Percentiles rank a stretch among this genome's conserved stretches.
Conservation (phyloP, 2,888 invertebrate genomes). For the Tridacna crocea region DNA sequence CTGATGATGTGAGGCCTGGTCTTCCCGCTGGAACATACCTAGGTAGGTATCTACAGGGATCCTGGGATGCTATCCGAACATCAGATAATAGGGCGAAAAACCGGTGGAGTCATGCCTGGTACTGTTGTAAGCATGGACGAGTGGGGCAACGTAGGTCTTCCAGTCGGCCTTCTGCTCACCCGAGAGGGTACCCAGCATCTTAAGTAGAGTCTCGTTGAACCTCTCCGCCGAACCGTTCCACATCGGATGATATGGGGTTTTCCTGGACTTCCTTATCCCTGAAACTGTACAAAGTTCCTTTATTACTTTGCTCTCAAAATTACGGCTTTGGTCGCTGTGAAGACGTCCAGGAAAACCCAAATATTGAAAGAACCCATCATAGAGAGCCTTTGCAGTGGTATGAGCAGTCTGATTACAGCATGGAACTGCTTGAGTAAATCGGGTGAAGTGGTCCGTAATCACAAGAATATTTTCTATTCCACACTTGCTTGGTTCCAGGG, state of each 20-base stretch:
- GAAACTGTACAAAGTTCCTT: not conserved
- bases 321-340: not conserved
- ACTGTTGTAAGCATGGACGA: conserved; percentile 26
- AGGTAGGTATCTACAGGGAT: conserved; percentile 29
- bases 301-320: not conserved
- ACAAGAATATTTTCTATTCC: no score
- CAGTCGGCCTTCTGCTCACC: conserved; percentile 12
- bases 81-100: conserved; percentile 37
- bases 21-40: not conserved
- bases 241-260: not conserved
- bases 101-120: conserved; percentile 23
- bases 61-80: conserved; percentile 35
- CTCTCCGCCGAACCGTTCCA: conserved; percentile 26
- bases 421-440: no score
- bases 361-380: not conserved
- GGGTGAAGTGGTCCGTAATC: no score
- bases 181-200: not conserved
- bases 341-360: not conserved
- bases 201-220: conserved; percentile 28
- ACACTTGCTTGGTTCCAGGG: not conserved
- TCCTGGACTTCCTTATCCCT: not conserved
- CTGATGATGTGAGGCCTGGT: not conserved
- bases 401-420: no score
- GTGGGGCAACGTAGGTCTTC: conserved; percentile 24
- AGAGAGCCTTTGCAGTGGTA: no score